Base-by-base conservation (phyloP, 92 coral and sea anemone species). In the Phenganax stokvisi region DNA sequence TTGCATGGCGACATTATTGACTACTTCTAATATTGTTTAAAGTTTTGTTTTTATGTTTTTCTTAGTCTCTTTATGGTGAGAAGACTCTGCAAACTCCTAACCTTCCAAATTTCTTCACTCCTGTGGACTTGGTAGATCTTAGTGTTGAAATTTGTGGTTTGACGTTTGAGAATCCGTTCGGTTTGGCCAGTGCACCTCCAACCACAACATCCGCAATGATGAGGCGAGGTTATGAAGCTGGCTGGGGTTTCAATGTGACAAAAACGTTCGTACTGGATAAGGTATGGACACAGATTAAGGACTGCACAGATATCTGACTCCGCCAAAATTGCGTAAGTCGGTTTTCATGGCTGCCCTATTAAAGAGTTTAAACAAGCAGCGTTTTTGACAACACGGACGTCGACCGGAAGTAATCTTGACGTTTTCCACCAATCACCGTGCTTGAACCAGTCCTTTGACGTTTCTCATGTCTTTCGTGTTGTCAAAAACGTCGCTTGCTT, bases 241-340 rank as follows among this genome's bases (percentile, higher is more conserved):
- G 98, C 59, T 94, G 98, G 98, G 98, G 98, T 10, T 94, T 94
- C 87, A 97, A 94, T 9, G 88, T 94, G 75, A 91, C 97, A 0
- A 94, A 94, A 81, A 94, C 98, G 7, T 94, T 90, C 83, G 87
- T 89, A 30, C 83, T 94, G 57, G 97, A 94, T 81, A 94, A 93
- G 98, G 98, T 94, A 59, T 30, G 82, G 11, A 16, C 9, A 54
- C 13, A 1, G 17, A 6, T 59, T 20, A 12, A 12, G 7, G 25
- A 59, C 25, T 59, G 25, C 65, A 7, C 15, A 59, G 15, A 59
- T 59, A 59, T 59, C 25, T 5, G 47, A 37, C 47, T 37, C 47
- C 47, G 3, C 47, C 47, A 37, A 37, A 37, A 37, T 37, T 37
- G 47, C 47, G 47, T 37, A 37, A 37, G 47, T 5, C 47, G 2